phyloP scores from a whole-genome alignment of 2,888 invertebrate species.

The Luperina testacea region DNA sequence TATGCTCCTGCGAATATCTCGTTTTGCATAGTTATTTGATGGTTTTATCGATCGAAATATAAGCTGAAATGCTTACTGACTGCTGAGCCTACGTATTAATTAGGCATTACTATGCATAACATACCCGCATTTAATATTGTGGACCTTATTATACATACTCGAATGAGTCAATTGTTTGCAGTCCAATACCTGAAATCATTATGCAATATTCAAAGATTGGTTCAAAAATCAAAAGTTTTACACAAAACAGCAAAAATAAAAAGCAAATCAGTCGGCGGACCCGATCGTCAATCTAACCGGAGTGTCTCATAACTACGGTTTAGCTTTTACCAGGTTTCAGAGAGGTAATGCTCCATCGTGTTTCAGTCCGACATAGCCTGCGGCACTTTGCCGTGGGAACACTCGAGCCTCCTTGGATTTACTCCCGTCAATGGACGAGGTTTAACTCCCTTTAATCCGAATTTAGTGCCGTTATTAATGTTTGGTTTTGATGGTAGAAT shows the following conservation, averaged over 20 bases:
- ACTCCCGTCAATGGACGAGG: slow-evolving; percentile 64
- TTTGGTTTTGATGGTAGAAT: slow-evolving; percentile 44
- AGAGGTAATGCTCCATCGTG: slow-evolving; percentile 70
- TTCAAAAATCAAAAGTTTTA: not conserved
- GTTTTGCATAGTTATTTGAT: slow-evolving; percentile 70
- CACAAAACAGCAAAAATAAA: slow-evolving; percentile 30
- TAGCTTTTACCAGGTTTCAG: slow-evolving; percentile 69
- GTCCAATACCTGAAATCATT: not conserved
- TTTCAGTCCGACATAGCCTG: slow-evolving; percentile 66
- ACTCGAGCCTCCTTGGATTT: slow-evolving; percentile 53
- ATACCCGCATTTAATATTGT: not conserved
- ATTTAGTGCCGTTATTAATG: slow-evolving; percentile 67
- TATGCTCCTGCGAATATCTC: slow-evolving; percentile 76
- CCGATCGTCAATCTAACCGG: slow-evolving; percentile 62
- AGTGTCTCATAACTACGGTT: slow-evolving; percentile 72
- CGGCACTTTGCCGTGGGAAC: slow-evolving; percentile 77
- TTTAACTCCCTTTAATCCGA: slow-evolving; percentile 69
- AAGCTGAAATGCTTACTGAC: slow-evolving; percentile 51
- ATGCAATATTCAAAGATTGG: not conserved
- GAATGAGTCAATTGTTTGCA: not conserved
- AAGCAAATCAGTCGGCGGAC: slow-evolving; percentile 42
- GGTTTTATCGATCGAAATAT: slow-evolving; percentile 64
- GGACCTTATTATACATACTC: not conserved
- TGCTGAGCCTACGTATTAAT: slow-evolving; percentile 30
- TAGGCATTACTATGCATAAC: slow-evolving; percentile 1